Percentiles rank a stretch among this genome's conserved stretches.
These are phyloP conservation scores for Drusus annulatus DNA, from an alignment of 1,140 invertebrate species.

Conservation along the genomic window DNA sequence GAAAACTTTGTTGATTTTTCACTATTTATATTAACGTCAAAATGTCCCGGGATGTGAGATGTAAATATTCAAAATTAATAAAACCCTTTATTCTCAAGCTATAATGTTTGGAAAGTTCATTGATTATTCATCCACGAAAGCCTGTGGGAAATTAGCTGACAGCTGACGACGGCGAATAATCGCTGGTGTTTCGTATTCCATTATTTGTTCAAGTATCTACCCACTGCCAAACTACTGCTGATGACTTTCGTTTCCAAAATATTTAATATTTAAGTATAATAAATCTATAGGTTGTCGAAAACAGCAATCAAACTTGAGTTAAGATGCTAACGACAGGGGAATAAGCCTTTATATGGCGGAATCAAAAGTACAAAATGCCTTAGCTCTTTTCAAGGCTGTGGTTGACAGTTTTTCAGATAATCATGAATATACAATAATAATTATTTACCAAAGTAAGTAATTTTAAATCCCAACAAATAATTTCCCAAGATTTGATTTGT, in stretches of 20 bases:
- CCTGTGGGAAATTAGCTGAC: slow-evolving; percentile 55
- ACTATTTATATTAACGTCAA: too few species aligned
- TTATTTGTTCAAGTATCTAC: slow-evolving; percentile 27
- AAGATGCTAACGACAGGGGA: slow-evolving; percentile 12
- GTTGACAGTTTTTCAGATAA: too few species aligned
- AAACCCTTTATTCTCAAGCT: slow-evolving; percentile 18
- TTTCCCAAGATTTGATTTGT: too few species aligned
- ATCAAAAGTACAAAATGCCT: too few species aligned
- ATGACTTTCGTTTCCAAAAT: slow-evolving; percentile 16
- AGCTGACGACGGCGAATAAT: slow-evolving; percentile 54
- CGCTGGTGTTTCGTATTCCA: slow-evolving; percentile 44
- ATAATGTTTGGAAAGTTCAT: slow-evolving; percentile 57
- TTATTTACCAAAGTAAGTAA: too few species aligned
- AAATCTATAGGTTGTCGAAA: slow-evolving; percentile 10
- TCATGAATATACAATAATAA: too few species aligned
- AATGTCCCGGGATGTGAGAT: slow-evolving; percentile 19
- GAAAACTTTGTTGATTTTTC: too few species aligned
- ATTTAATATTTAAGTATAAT: slow-evolving; percentile 11
- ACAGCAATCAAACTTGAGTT: neutral
- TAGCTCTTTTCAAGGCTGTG: too few species aligned
- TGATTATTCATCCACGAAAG: slow-evolving; percentile 55
- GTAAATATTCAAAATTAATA: slow-evolving; percentile 29
- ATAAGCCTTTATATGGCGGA: too few species aligned
- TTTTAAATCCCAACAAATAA: too few species aligned
- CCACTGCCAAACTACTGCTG: neutral